These are phyloP conservation scores for Echinarachnius parma DNA, from an alignment of 53 echinoderm and acorn worm species.

Conservation along the genomic window DNA sequence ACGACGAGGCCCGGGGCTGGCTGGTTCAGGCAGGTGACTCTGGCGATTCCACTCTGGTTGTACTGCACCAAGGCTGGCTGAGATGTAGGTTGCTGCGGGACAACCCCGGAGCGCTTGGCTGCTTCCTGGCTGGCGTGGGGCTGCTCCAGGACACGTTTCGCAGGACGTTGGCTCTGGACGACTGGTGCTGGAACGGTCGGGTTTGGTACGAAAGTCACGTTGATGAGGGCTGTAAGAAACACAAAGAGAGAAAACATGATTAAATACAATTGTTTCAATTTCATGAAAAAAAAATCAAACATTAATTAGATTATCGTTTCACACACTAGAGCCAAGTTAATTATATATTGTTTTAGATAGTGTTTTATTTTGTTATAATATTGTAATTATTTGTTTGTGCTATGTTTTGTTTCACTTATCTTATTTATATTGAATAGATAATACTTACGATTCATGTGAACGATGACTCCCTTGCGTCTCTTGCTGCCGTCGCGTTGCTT, in stretches of 20 bases:
- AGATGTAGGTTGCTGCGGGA: neutral
- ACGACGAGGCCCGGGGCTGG: neutral
- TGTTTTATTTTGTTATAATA: too few species aligned
- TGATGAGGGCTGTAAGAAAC: conserved; percentile 5
- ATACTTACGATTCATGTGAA: conserved; percentile 43
- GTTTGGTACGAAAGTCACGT: neutral
- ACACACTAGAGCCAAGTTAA: too few species aligned
- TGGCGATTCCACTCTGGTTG: too few species aligned
- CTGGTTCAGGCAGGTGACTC: neutral
- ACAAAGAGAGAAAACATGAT: too few species aligned
- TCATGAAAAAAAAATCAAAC: too few species aligned
- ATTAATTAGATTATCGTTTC: too few species aligned
- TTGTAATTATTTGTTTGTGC: too few species aligned
- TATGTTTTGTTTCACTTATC: too few species aligned
- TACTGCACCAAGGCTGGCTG: conserved; percentile 10
- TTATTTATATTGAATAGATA: too few species aligned
- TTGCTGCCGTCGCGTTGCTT: conserved; percentile 28
- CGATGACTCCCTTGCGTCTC: conserved; percentile 22
- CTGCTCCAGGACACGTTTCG: neutral
- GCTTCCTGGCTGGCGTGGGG: conserved; percentile 4
- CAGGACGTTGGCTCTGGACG: neutral
- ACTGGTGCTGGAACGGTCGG: too few species aligned
- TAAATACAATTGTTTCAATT: too few species aligned
- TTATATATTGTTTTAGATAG: too few species aligned
- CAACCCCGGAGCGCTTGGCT: conserved; percentile 19